Evolutionary conservation across 1,140 invertebrate species (phyloP), one percentile per base, ranked within the genome.

Genomic region (Babylonia areolata): DNA sequence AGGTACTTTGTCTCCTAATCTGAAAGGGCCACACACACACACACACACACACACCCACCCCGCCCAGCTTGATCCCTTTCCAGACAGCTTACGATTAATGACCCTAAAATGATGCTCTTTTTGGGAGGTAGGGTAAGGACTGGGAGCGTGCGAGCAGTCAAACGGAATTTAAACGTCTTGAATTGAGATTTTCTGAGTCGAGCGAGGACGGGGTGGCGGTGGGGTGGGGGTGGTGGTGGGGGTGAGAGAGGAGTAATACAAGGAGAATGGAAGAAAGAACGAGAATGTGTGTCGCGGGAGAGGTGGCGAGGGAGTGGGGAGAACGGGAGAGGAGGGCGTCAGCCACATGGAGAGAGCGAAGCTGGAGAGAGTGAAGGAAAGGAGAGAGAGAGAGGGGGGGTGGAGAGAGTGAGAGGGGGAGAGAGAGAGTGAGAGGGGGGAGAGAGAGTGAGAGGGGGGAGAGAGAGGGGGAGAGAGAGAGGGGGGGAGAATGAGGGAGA

Each of bases 81-180:
- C 58, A 64, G 58, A 64, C 58, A 64, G 58, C 58, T 64, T 1
- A 64, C 58, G 58, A 64, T 64, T 64, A 64, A 64, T 64, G 58
- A 3, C 15, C 20, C 58, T 64, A 23, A 64, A 64, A 64, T 64
- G 58, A 64, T 23, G 58, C 9, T 64, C 28, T 64, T 64, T 23
- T 23, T 12, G 58, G 58, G 46, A 51, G n/a, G n/a, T n/a, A n/a
- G n/a, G n/a, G n/a, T n/a, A 51, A 51, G 46, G 46, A 23, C 17
- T 5, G 28, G 58, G 58, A 11, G 28, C 58, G 46, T 51, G 46
- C 58, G 58, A 64, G 6, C 20, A 64, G 20, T 12, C 5, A 64
- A 64, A 64, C 28, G 58, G 58, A 64, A 3, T 64, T 64, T 3
- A 64, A 64, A 64, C 58, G 15, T 64, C 58, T n/a, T 28, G 5